Evolutionary conservation across 2,797 vertebrate species (phyloP), one percentile per base, ranked within the genome.

Genomic region (Cichlasoma orientale): DNA sequence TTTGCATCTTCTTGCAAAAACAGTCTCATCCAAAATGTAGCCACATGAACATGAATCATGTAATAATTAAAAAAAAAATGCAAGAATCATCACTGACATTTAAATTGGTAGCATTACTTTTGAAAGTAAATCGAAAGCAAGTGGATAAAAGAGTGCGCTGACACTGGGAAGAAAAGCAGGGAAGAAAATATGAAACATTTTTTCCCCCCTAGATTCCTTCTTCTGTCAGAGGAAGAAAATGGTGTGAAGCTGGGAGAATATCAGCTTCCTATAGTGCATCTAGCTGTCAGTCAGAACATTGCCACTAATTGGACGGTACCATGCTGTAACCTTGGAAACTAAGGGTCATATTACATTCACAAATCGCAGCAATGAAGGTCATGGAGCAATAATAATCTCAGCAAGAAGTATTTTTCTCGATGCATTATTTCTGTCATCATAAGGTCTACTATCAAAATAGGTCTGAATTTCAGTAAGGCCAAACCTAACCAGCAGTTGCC

Each of bases 251-350:
- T 72, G 29, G 27, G 29, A 73, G 41, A 77, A 80, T 68, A 75
- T 73, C 31, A 38, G 21, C 0, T 8, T 27, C 73, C 21, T 33
- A 52, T 19, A 25, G 23, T 27, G 68, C 58, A 47, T 68, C 29
- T 79, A 56, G n/a, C 55, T 78, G 31, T 77, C 70, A 80, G 21
- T 84, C 88, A 75, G 58, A 87, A 59, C 85, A 77, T 44, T 77
- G 33, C 74, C 78, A 78, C 75, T 89, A 88, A 92, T 91, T 86
- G 82, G 82, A 87, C 31, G 44, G 71, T 88, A 56, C 74, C 31
- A 70, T 70, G 55, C 31, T 71, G 71, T 88, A 75, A 79, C 82
- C 75, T 71, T 74, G 75, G 75, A 85, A 70, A 88, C 50, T 81
- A 77, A 25, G 54, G 55, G 55, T 72, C 27, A 44, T 16, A 55